Evolutionary conservation across 2,888 invertebrate genomes (phyloP).

Genomic region (Chymomyza procnemis): DNA sequence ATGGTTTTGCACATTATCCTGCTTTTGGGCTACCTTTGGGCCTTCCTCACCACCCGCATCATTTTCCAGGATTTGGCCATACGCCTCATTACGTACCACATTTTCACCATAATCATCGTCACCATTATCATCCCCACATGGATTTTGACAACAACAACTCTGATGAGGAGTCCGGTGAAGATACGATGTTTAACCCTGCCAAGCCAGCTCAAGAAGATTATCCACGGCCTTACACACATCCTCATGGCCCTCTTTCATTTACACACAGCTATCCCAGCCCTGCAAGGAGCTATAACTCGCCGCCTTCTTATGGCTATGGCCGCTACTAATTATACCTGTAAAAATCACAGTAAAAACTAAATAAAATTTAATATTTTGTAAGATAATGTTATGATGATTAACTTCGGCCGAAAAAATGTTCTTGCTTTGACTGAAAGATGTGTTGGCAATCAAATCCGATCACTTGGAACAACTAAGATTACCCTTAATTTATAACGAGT

Average conservation of each 20-base stretch:
- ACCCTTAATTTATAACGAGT: too few species aligned
- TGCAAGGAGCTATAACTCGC: not conserved
- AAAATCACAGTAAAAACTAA: not conserved
- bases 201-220: not conserved
- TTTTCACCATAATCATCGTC: not conserved
- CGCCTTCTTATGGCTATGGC: not conserved
- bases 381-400: too few species aligned
- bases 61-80: conserved; percentile 17
- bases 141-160: not conserved
- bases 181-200: not conserved
- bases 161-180: conserved; percentile 6
- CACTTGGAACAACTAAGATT: too few species aligned
- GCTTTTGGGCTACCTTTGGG: conserved; percentile 13
- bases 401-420: too few species aligned
- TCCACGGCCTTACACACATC: not conserved
- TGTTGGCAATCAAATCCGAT: too few species aligned
- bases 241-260: not conserved
- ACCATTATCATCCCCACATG: not conserved
- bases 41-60: conserved; percentile 36
- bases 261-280: not conserved
- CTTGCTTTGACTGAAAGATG: too few species aligned
- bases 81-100: conserved; percentile 11
- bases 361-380: not conserved
- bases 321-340: not conserved
- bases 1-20: not conserved